Evolutionary conservation across 2,113 vertebrate genomes (phyloP).

Genomic region (Climacteris rufus): DNA sequence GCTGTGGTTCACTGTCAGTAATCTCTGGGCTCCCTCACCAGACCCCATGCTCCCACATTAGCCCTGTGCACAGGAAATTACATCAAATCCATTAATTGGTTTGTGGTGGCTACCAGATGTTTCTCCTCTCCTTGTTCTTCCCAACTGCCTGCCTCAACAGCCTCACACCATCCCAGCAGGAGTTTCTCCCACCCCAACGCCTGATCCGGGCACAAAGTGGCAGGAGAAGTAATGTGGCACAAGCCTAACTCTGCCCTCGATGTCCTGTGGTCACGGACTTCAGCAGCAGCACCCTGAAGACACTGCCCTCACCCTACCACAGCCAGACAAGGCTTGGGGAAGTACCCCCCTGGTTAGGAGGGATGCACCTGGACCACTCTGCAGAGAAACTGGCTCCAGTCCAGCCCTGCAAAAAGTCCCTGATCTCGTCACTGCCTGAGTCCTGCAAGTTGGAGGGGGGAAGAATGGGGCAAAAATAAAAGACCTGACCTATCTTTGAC

Average conservation of each 20-base stretch:
- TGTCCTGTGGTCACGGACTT: neutral
- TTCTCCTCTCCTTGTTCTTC: neutral
- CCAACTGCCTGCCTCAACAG: neutral
- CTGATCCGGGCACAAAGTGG: neutral
- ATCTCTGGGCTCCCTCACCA: neutral
- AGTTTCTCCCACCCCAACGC: neutral
- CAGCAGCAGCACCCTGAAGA: neutral
- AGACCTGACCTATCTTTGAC: neutral
- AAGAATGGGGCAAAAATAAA: neutral
- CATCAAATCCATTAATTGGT: neutral
- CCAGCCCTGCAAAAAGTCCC: neutral
- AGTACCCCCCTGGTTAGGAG: neutral
- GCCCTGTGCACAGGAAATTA: neutral
- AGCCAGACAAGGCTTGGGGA: neutral
- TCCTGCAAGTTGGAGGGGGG: neutral
- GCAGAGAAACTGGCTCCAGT: neutral
- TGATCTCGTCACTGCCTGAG: rapidly evolving
- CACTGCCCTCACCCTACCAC: neutral
- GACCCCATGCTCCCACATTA: neutral
- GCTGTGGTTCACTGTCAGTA: neutral
- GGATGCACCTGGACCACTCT: neutral
- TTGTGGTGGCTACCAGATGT: neutral
- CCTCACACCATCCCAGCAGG: neutral
- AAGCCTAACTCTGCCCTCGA: rapidly evolving
- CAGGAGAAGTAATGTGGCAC: neutral